These are phyloP conservation scores for Macaria notata DNA, from an alignment of 2,888 invertebrate genomes.

Conservation along the genomic window DNA sequence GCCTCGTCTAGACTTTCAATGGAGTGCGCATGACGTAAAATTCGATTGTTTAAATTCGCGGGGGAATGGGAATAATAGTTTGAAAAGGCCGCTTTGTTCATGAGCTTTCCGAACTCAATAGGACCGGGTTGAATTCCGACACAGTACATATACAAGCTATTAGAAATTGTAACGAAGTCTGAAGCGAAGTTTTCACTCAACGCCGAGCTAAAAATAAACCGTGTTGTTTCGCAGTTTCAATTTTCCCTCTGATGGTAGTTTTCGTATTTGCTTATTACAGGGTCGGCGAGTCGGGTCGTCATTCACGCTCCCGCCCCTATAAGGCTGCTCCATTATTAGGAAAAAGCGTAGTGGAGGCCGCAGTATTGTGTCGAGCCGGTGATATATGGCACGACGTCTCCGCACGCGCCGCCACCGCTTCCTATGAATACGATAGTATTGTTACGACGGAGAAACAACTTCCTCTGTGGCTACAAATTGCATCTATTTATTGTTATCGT, in stretches of 20 bases:
- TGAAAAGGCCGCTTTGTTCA: conserved; percentile 26
- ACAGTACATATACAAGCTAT: background rate
- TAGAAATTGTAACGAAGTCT: no score
- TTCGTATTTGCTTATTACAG: conserved; percentile 23
- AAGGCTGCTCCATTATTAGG: conserved; percentile 32
- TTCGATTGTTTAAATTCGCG: conserved; percentile 30
- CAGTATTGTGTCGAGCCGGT: conserved; percentile 34
- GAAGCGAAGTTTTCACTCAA: background rate
- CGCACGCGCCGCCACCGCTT: conserved; percentile 8
- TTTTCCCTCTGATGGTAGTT: conserved; percentile 13
- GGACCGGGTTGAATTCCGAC: conserved; percentile 15
- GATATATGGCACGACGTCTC: conserved; percentile 34
- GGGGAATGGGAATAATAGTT: conserved; percentile 24
- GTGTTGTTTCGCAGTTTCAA: conserved; percentile 24
- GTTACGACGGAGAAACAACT: conserved; percentile 17
- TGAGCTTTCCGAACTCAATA: conserved; percentile 24
- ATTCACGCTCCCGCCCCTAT: conserved; percentile 24
- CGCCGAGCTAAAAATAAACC: conserved; percentile 11
- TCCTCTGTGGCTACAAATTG: conserved; percentile 22
- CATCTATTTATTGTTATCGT: conserved; percentile 22
- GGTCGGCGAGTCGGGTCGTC: conserved; percentile 20
- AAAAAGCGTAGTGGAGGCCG: conserved; percentile 30
- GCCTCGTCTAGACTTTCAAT: conserved; percentile 26
- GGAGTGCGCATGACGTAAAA: conserved; percentile 18
- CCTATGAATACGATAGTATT: conserved; percentile 28